These are phyloP conservation scores for Hippasteria phrygiana DNA, from an alignment of 53 echinoderm and acorn worm genomes.

Conservation along the genomic window DNA sequence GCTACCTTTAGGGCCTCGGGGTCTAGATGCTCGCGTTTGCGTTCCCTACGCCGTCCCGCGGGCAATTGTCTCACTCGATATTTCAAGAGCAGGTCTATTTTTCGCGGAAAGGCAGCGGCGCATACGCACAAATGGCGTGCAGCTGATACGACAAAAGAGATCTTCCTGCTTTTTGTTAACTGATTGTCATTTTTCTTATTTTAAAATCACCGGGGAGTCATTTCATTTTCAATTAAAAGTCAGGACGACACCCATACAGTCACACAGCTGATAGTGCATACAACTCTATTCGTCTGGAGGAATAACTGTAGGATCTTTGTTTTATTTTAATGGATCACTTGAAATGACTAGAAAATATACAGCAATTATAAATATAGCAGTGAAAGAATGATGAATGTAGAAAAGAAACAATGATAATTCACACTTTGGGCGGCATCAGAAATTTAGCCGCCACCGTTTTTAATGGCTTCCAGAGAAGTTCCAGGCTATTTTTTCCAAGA, in stretches of 20 bases:
- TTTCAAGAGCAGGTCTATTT: conserved; percentile 1
- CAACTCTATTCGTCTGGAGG: no score
- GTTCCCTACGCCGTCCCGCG: background rate
- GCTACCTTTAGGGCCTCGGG: background rate
- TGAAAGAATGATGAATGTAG: no score
- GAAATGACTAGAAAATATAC: no score
- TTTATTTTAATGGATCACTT: no score
- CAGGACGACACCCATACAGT: background rate
- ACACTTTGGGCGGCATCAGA: no score
- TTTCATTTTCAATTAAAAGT: background rate
- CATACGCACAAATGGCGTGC: background rate
- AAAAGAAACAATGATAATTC: no score
- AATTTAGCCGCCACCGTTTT: no score
- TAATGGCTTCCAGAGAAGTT: no score
- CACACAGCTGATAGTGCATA: no score
- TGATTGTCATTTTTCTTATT: background rate
- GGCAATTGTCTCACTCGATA: conserved; percentile 35
- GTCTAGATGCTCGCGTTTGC: background rate
- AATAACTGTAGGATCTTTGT: no score
- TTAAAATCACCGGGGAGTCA: background rate
- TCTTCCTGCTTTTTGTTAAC: background rate
- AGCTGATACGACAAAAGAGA: conserved; percentile 4
- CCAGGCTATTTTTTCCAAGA: no score
- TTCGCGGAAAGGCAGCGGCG: background rate
- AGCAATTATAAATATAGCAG: no score